Evolutionary conservation across 2,113 vertebrate species (phyloP), one percentile per base, ranked within the genome.

Genomic region (Tautogolabrus adspersus): DNA sequence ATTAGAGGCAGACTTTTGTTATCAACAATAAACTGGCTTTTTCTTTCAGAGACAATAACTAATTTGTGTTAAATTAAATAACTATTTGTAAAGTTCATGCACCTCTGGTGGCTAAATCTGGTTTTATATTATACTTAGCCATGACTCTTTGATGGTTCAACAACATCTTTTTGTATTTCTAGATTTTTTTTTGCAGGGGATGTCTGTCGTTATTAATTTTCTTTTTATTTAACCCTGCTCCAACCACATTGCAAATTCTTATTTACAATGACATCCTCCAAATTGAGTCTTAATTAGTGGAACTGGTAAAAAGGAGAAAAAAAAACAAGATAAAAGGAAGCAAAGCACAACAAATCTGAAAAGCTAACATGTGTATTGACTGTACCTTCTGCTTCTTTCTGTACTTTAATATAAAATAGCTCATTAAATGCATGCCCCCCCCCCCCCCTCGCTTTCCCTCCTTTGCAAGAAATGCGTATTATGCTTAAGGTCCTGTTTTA

Each of bases 181-280:
- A 51, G 8, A n/a, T 21, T 11, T 26, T 58, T 61, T 69, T 51
- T 38, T 34, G 30, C 11, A 7, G 23, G 2, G 52, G 22, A 18
- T 19, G n/a, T 1, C 59, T 26, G 10, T 55, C 23, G n/a, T 40
- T 30, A 30, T 59, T 56, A 13, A 38, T 57, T 64, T n/a, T 0
- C 8, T 60, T 65, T 76, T 73, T 21, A 26, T 63, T 62, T 42
- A 76, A 73, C 67, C 63, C 72, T 58, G 46, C 66, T 42, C 56
- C 11, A 75, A 65, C 13, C 34, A 40, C 56, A 34, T 23, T 56
- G 6, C 42, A 59, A 40, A 47, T 22, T 72, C 23, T 34, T 42
- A 59, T 72, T 55, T 54, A 42, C 37, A 47, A 12, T 26, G 16
- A 11, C 22, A 15, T 21, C 38, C 16, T 57, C 37, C 34, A 46